Base-by-base conservation (phyloP, 2,113 vertebrate genomes). In the Mormyrus iriodes region DNA sequence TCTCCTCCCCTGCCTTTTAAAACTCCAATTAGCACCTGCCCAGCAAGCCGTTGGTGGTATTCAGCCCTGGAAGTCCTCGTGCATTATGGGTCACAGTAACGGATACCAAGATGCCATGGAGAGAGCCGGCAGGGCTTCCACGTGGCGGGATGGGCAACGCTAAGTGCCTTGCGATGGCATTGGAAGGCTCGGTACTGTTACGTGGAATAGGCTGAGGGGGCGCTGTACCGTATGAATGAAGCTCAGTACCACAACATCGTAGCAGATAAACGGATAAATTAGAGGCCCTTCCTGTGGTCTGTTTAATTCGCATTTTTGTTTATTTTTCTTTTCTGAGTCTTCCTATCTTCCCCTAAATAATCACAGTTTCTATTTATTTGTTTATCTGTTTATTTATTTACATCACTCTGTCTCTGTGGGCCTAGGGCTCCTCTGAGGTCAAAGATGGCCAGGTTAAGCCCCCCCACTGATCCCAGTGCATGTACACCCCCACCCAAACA, bases 211-310 rank as follows among this genome's bases (percentile, higher is more conserved):
- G n/a, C 2, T 65, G 9, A 61, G 58, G 58, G 58, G 61, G n/a
- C 3, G 27, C 39, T 24, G 12, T 24, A 35, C 10, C 31, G 24
- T 31, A 49, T 58, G 85, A 86, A 86, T 73, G 55, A 73, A 83
- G 58, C 51, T 19, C 17, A 85, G n/a, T 44, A 82, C 42, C 19
- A 12, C 65, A 69, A 92, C 85, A 87, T 91, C 91, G 90, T 90
- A 90, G 0, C 88, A 85, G 5, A 87, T 69, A 82, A 61, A 85
- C 44, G 51, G 8, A 51, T 52, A 44, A 73, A 89, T 17, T 24
- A 86, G 1, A 35, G 9, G 73, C 10, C 9, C n/a, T 82, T n/a
- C 31, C 6, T n/a, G 61, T 76, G 58, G 61, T 69, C 27, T 13
- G 27, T 69, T 31, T 31, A 69, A 69, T 69, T 69, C 61, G 13